Evolutionary conservation across 2,888 invertebrate species (phyloP), one percentile per base, ranked within the genome.

Genomic region (Sialis fuliginosa): DNA sequence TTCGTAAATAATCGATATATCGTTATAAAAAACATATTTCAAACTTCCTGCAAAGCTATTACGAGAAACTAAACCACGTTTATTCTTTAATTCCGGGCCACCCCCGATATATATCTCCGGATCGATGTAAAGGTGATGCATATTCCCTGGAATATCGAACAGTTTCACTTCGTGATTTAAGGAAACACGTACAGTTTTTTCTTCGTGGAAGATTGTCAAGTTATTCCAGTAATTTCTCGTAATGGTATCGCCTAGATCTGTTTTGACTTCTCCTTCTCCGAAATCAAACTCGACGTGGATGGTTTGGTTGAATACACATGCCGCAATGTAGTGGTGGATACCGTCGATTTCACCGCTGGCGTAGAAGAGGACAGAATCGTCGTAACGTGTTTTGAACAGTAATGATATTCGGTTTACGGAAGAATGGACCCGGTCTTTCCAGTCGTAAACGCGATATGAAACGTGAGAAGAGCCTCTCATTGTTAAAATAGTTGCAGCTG

Each of bases 61-160:
- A 55, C 81, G 76, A 4, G 47, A 41, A 6, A 12, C 37, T 6
- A 47, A 31, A 42, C 42, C 47, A 62, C 79, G 79, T 68, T 85
- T 86, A 64, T 87, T 86, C 58, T 83, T 72, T 50, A 87, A 63
- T 60, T 87, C 86, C 2, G 89, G 86, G 4, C 90, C 91, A 10
- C 88, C 88, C 43, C 89, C 88, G 53, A 93, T 85, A 62, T 91
- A 92, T 54, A 93, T 88, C 65, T 91, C 89, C 34, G 93, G 92
- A 69, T 93, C 92, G 52, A 93, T 88, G 55, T 89, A 85, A 51
- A 93, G 72, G 60, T 83, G 76, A 46, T 72, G 69, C 50, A 72
- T 74, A 60, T 76, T 74, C 8, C 82, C 82, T 1, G 81, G 79
- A 42, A 88, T 71, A 58, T 84, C 80, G 46, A 86, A 71, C 0